Base-by-base conservation (phyloP, 2,888 invertebrate species). In the Lacanobia wlatinum region DNA sequence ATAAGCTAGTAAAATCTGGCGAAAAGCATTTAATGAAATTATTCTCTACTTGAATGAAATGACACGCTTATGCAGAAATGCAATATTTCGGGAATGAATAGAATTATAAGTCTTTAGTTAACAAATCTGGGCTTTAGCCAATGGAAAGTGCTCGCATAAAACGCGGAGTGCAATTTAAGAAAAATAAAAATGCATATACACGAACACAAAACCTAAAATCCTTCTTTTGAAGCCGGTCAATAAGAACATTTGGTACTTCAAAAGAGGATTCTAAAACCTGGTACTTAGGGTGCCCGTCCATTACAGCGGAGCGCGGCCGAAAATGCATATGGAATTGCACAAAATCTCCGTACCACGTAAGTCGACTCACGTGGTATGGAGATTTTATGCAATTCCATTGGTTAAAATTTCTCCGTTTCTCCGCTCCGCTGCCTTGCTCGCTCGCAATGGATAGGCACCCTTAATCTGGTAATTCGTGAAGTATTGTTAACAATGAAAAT, bases 41-140 rank as follows among this genome's bases (percentile, higher is more conserved):
- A 76, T 64, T 70, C 61, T 59, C 62, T 74, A 75, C 10, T 70
- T 61, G 10, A 55, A 61, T 61, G 63, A 71, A 69, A 67, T 70
- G 60, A 81, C 38, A 73, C 21, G 48, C 46, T 73, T 18, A 63
- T 59, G 64, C 3, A 28, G 66, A 82, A 84, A 84, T 82, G 76
- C 84, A 73, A 52, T 12, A 55, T 70, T 66, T 53, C 58, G 55
- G 87, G 83, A 87, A 85, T 87, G 73, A 62, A 80, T 74, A 43
- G 14, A 63, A 53, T 46, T 9, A 61, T 70, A 71, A 73, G 75
- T 84, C 70, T 84, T 69, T 53, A 55, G 18, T 60, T 34, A 58
- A 64, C 55, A 40, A 58, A 60, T 63, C 43, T 28, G 43, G 18
- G 7, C 46, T 67, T 8, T 78, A 48, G 12, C 40, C 9, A 48